A percentile compares a stretch with the other conserved stretches of the same genome.
These are phyloP conservation scores for Pyrrhosoma nymphula DNA, from an alignment of 2,888 invertebrate genomes.

Conservation along the genomic window DNA sequence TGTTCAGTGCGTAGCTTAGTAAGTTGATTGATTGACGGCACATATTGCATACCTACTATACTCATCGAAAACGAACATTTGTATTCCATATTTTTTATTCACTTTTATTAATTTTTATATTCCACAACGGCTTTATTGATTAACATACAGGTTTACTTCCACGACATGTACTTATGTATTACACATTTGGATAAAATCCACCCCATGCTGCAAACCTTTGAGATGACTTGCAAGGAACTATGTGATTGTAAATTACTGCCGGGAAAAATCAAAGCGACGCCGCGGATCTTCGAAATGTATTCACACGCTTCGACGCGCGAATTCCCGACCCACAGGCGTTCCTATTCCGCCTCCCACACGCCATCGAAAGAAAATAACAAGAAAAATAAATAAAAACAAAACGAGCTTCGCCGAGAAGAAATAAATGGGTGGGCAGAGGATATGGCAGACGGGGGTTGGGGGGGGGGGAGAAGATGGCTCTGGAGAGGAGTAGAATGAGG, in stretches of 20 bases:
- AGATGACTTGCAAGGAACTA: background rate
- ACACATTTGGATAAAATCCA: no score
- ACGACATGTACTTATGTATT: no score
- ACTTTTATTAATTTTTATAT: no score
- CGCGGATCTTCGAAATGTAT: background rate
- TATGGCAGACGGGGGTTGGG: background rate
- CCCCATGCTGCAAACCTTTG: no score
- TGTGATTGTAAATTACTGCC: background rate
- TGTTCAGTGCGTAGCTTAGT: no score
- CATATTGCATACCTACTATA: no score
- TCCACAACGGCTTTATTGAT: no score
- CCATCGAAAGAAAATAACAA: background rate
- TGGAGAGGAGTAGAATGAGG: background rate
- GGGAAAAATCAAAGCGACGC: background rate
- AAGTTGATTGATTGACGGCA: no score
- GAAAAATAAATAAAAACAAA: background rate
- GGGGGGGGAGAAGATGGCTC: background rate
- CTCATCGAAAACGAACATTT: no score
- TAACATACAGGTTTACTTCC: no score
- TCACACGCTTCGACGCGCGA: background rate
- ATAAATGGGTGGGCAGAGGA: slow-evolving; percentile 33
- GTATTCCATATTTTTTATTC: no score
- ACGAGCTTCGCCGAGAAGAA: background rate
- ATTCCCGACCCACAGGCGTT: slow-evolving; percentile 39
- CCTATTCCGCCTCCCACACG: slow-evolving; percentile 1